A percentile compares a stretch with the other conserved stretches of the same genome.
Conservation (phyloP, 2,113 vertebrate species). For the Pollachius pollachius region DNA sequence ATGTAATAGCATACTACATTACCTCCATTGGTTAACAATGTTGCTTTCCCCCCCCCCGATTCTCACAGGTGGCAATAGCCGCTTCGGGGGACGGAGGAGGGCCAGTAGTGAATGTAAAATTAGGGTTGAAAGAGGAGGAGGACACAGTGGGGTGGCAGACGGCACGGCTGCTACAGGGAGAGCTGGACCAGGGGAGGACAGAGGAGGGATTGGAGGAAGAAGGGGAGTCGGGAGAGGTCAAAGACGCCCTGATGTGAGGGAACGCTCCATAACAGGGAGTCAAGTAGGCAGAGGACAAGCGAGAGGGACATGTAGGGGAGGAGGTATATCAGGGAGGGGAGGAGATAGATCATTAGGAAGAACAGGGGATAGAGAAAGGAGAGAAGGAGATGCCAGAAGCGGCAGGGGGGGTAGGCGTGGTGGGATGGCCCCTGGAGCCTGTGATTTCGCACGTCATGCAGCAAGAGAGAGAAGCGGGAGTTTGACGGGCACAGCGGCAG, state of each 20-base stretch:
- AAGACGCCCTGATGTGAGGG: not conserved
- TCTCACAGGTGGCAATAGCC: too few relatives aligned
- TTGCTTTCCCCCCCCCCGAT: too few relatives aligned
- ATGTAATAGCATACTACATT: too few relatives aligned
- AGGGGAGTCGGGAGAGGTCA: not conserved
- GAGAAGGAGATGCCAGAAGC: not conserved
- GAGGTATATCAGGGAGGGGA: conserved; percentile 1
- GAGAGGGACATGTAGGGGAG: not conserved
- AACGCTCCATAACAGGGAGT: not conserved
- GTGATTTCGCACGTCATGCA: too few relatives aligned
- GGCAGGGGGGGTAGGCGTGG: not conserved
- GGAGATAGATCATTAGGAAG: not conserved
- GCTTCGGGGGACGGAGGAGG: too few relatives aligned
- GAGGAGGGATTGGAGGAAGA: not conserved
- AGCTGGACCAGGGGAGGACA: not conserved
- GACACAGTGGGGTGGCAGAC: too few relatives aligned
- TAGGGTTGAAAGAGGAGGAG: too few relatives aligned
- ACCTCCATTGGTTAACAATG: too few relatives aligned
- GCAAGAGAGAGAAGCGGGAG: too few relatives aligned
- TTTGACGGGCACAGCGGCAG: too few relatives aligned
- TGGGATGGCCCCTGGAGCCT: too few relatives aligned
- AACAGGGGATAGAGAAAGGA: not conserved
- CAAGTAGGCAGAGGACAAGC: not conserved
- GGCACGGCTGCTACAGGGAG: not conserved
- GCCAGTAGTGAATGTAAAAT: too few relatives aligned